Evolutionary conservation across 1,140 invertebrate genomes (phyloP), one percentile per base, ranked within the genome.

Genomic region (Gryon sp.): DNA sequence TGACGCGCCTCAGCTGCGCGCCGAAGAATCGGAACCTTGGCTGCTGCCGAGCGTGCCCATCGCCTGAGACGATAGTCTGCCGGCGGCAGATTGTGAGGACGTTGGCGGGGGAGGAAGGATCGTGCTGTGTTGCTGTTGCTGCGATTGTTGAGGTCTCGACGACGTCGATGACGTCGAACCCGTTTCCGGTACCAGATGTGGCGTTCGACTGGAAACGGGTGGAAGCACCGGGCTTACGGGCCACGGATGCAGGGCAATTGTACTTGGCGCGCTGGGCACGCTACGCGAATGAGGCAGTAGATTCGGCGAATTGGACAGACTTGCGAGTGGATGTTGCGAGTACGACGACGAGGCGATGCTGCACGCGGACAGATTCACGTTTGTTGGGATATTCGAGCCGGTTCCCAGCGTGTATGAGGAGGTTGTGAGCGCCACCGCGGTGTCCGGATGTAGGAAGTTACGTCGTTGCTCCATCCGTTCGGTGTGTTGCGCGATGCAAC

Each of bases 391-490:
- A 73, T 83, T 80, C 63, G 83, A 36, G 20, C 43, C 68, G 16
- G 62, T 78, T 22, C 62, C 66, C 82, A 84, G 52, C 57, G 84
- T 52, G 80, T 88, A 72, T 53, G 78, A 82, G 36, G 82, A 84
- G 69, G 88, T 84, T 76, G 90, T 79, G 79, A 89, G 50, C 68
- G 89, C 84, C n/a, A 93, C 93, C 24, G 93, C 93, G 20, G 94
- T 93, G 80, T 96, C 95, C 26, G 95, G 95, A 86, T 96, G 95
- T 41, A 96, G 90, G 89, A 95, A 95, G 84, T 96, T 94, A 46
- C 93, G 91, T 52, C 94, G 89, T 82, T 95, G 94, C 79, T 95
- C 94, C 74, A 93, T 90, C 43, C 90, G 89, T 75, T 92, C 91
- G 18, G 88, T 85, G 81, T 93, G 93, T 74, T 94, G 93, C 48